Base-by-base conservation (phyloP, 2,888 invertebrate genomes). In the Acrobasis repandana region DNA sequence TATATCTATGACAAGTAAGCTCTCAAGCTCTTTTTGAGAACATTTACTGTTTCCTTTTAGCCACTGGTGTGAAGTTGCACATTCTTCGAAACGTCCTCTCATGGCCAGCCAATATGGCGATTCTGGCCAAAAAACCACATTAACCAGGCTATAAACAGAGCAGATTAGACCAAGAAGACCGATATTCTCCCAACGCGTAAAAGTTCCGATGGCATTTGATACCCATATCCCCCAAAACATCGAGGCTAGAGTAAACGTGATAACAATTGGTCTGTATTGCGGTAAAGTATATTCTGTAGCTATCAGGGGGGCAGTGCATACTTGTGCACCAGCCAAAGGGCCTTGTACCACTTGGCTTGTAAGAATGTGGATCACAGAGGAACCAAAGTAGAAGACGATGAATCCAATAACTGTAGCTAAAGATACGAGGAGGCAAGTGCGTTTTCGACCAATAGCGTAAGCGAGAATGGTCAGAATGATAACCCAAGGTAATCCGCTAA, bases 1-100 rank as follows among this genome's bases (percentile, higher is more conserved):
- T 56, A 62, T 66, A 61, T 65, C 68, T 66, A 69, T 67, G 36
- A 74, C 66, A 52, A 72, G 63, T 15, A 52, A 15, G 58, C 67
- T 67, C 62, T 69, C 61, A 16, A 73, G 63, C 66, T 68, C 64
- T 61, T 65, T 56, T 51, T 69, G 63, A 8, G 66, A 69, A 58
- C 68, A 60, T 28, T 61, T 63, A 60, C 68, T 65, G 58, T 61
- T 68, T 58, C 69, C 68, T 67, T 73, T 71, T 61, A 72, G 60
- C 69, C 68, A 70, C 58, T 65, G 62, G 67, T 75, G 72, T 52
- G 68, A 67, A 57, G 65, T 61, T 58, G 62, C 68, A 60, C 72
- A 73, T 63, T 75, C 67, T 11, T 69, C 56, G 56, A 64, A 70
- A 56, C 66, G 62, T 63, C 58, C 64, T 66, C 71, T 68, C 52